Evolutionary conservation across 2,888 invertebrate species (phyloP).

Genomic region (Thera obeliscata): DNA sequence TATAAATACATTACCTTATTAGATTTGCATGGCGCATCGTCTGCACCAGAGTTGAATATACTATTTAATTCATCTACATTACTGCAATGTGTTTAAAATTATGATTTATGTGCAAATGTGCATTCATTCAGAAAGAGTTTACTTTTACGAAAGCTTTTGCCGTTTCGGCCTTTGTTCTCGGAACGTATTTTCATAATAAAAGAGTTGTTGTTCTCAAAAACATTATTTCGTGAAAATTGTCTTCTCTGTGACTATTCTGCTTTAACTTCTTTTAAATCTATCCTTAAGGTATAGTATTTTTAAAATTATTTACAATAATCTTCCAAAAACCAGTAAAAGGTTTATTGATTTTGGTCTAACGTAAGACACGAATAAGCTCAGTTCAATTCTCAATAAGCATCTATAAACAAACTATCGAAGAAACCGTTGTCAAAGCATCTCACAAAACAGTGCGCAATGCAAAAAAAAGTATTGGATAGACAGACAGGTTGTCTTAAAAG

Average conservation of each 20-base stretch:
- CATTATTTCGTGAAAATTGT: neutral
- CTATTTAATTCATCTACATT: neutral
- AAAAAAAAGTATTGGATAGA: constrained; percentile 30
- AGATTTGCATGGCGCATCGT: constrained; percentile 36
- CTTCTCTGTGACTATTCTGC: too few species aligned
- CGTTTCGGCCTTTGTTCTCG: neutral
- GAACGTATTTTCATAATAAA: neutral
- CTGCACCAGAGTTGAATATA: constrained; percentile 24
- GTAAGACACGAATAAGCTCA: too few species aligned
- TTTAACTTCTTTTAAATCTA: too few species aligned
- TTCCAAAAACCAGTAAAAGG: too few species aligned
- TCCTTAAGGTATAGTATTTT: too few species aligned
- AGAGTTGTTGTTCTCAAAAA: neutral
- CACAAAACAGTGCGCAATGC: neutral
- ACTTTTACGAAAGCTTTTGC: neutral
- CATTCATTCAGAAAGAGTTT: neutral
- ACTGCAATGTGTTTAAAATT: neutral
- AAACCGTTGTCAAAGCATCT: neutral
- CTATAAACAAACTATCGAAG: too few species aligned
- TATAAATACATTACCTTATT: constrained; percentile 40
- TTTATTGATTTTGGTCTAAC: too few species aligned
- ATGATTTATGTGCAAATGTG: constrained; percentile 1
- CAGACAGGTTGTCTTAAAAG: constrained; percentile 44
- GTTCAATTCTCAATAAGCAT: too few species aligned
- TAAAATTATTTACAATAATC: too few species aligned